Conservation (phyloP, 2,888 invertebrate species). For the Drosophila nigricruria region DNA sequence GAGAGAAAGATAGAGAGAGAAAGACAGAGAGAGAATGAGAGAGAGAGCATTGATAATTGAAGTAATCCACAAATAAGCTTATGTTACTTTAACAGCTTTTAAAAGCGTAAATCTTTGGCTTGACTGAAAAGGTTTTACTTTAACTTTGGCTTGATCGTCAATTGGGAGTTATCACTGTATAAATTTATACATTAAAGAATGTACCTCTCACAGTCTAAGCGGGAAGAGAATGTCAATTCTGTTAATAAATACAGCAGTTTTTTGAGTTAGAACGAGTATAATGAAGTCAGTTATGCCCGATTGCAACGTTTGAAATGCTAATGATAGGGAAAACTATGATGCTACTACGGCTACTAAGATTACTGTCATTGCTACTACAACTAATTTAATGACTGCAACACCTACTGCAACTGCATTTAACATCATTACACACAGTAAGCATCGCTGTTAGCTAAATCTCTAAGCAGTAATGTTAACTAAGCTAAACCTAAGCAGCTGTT, state of each 20-base stretch:
- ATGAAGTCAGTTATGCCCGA: too few relatives aligned
- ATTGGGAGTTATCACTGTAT: background rate
- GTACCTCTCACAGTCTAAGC: too few relatives aligned
- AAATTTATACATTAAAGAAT: too few relatives aligned
- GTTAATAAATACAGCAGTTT: too few relatives aligned
- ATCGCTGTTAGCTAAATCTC: background rate
- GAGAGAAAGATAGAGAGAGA: background rate
- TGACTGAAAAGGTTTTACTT: slow-evolving; percentile 1
- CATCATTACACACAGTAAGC: too few relatives aligned
- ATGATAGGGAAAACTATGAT: too few relatives aligned
- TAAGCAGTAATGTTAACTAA: background rate
- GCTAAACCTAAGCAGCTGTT: background rate
- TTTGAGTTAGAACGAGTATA: too few relatives aligned
- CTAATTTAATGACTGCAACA: background rate
- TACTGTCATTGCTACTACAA: background rate
- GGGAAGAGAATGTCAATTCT: too few relatives aligned
- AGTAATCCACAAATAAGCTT: background rate
- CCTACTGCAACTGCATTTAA: background rate
- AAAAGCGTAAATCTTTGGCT: too few relatives aligned
- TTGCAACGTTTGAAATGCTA: too few relatives aligned
- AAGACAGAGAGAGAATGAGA: too few relatives aligned
- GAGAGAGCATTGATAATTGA: too few relatives aligned
- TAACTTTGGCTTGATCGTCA: background rate
- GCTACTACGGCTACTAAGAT: background rate
- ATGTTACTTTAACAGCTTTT: background rate